phyloP scores from a whole-genome alignment of 2,113 vertebrate genomes.

The Triplophysa dalaica region DNA sequence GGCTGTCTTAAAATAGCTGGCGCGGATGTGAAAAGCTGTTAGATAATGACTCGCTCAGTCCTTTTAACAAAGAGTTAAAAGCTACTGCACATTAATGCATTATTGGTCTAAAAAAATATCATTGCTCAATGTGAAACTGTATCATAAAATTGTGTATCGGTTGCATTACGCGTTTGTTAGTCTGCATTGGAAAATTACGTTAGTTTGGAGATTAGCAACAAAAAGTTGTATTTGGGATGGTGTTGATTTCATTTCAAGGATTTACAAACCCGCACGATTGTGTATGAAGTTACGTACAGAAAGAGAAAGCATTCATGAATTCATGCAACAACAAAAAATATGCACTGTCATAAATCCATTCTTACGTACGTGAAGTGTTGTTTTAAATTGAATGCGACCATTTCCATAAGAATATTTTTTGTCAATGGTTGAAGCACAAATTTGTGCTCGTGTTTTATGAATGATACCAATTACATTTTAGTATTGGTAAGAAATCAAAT shows the following conservation, averaged over 20 bases:
- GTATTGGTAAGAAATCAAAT: neutral
- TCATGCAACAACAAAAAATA: too few species aligned
- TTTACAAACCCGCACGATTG: neutral
- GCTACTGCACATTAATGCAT: neutral
- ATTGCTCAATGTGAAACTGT: neutral
- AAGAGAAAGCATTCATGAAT: too few species aligned
- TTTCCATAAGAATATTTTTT: neutral
- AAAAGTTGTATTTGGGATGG: neutral
- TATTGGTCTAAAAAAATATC: neutral
- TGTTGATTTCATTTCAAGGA: neutral
- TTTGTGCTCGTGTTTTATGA: neutral
- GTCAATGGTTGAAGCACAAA: neutral
- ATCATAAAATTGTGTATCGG: neutral
- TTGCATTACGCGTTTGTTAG: constrained; percentile 12
- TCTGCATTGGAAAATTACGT: constrained; percentile 2
- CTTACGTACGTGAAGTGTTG: neutral
- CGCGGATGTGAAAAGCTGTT: neutral
- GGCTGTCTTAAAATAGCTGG: constrained; percentile 16
- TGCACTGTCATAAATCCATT: neutral
- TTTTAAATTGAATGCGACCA: neutral
- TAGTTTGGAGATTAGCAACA: constrained; percentile 20
- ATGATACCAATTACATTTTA: neutral
- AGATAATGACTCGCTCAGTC: constrained; percentile 11
- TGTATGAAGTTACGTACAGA: too few species aligned
- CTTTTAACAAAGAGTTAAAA: constrained; percentile 16